Percentiles rank a stretch among this genome's conserved stretches.
Evolutionary conservation across 2,113 vertebrate genomes (phyloP).

Genomic region (Cardinalis cardinalis): DNA sequence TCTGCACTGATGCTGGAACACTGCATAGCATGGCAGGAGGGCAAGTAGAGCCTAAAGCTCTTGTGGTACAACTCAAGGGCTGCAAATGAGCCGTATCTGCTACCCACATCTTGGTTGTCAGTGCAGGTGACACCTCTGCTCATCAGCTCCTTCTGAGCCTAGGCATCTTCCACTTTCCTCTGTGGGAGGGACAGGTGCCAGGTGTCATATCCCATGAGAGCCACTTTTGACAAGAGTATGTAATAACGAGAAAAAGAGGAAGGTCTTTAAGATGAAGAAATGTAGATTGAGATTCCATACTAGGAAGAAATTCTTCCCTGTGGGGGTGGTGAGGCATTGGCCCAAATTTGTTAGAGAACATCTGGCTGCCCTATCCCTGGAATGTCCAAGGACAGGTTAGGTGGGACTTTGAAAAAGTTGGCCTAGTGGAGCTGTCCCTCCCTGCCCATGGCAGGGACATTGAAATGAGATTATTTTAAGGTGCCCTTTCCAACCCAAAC

Average conservation of each 20-base stretch:
- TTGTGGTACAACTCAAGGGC: accelerated
- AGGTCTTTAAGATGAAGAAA: not conserved
- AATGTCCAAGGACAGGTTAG: not conserved
- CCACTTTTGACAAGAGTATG: not conserved
- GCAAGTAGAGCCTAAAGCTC: not conserved
- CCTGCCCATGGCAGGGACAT: too few species aligned
- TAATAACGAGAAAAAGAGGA: not conserved
- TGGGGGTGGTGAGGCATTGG: not conserved
- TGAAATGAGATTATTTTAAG: not conserved
- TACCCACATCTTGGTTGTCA: accelerated
- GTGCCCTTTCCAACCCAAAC: not conserved
- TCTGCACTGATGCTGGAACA: too few species aligned
- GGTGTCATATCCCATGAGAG: too few species aligned
- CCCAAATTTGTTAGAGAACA: not conserved
- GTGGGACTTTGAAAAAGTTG: not conserved
- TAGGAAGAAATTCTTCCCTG: not conserved
- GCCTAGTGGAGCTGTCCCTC: not conserved
- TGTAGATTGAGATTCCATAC: too few species aligned
- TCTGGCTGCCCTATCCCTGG: not conserved
- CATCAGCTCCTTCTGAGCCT: not conserved
- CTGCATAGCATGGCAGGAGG: not conserved
- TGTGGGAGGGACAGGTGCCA: not conserved
- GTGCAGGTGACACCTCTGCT: not conserved
- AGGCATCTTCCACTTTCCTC: not conserved
- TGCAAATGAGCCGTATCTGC: accelerated